A percentile compares a stretch with the other conserved stretches of the same genome.
phyloP scores from a whole-genome alignment of 1,140 invertebrate species.

The Maconellicoccus hirsutus region DNA sequence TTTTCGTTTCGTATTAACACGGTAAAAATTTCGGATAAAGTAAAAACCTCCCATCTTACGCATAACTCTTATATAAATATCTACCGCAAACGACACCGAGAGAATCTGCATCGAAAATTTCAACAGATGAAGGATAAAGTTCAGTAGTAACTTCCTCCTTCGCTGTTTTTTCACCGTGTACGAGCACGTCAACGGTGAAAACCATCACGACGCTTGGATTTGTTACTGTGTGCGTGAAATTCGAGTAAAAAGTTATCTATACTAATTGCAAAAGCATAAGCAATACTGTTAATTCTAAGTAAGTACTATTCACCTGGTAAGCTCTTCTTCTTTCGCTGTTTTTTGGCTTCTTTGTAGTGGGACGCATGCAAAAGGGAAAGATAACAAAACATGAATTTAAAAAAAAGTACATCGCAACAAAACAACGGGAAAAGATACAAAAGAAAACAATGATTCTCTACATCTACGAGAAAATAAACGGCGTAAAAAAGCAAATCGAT shows the following conservation, averaged over 20 bases:
- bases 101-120: too few relatives aligned
- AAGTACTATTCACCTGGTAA: slow-evolving; percentile 54
- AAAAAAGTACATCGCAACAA: slow-evolving; percentile 7
- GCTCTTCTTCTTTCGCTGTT: slow-evolving; percentile 79
- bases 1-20: too few relatives aligned
- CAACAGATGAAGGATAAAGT: too few relatives aligned
- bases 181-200: too few relatives aligned
- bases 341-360: slow-evolving; percentile 65
- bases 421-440: slow-evolving; percentile 7
- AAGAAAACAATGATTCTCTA: neutral
- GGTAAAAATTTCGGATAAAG: too few relatives aligned
- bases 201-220: too few relatives aligned
- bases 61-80: too few relatives aligned
- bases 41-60: too few relatives aligned
- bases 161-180: too few relatives aligned
- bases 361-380: slow-evolving; percentile 34
- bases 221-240: too few relatives aligned
- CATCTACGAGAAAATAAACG: slow-evolving; percentile 14
- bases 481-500: slow-evolving; percentile 18
- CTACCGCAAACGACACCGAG: too few relatives aligned
- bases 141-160: too few relatives aligned
- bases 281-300: slow-evolving; percentile 13
- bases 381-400: slow-evolving; percentile 20
- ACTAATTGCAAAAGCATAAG: neutral
- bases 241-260: neutral